Evolutionary conservation across 2,113 vertebrate species (phyloP).

Genomic region (Setophaga coronata): DNA sequence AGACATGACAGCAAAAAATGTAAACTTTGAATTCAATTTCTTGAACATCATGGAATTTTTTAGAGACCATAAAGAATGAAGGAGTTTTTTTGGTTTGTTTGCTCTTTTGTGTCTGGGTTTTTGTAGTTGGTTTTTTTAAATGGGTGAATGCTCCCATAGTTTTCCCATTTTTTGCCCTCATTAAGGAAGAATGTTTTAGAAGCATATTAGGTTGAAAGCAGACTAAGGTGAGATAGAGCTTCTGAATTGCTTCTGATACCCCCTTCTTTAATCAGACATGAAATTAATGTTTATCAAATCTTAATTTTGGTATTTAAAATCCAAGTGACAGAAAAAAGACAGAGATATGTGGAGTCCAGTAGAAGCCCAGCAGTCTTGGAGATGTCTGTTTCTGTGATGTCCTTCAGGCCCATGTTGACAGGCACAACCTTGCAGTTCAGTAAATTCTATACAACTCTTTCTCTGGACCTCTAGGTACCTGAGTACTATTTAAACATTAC

Average conservation of each 20-base stretch:
- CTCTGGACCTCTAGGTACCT: neutral
- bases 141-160: neutral
- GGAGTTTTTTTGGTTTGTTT: neutral
- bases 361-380: neutral
- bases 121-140: neutral
- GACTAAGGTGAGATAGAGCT: neutral
- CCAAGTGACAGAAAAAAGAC: neutral
- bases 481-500: neutral
- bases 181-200: neutral
- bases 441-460: neutral
- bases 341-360: neutral
- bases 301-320: no score
- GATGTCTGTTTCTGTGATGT: neutral
- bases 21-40: neutral
- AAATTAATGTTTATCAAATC: neutral
- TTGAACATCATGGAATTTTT: neutral
- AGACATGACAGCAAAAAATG: neutral
- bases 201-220: neutral
- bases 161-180: neutral
- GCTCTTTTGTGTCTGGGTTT: neutral
- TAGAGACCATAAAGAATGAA: neutral
- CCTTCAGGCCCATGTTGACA: neutral
- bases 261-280: neutral
- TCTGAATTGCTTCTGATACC: neutral
- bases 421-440: neutral